Base-by-base conservation (phyloP, 2,888 invertebrate species). In the Noctuana brunneofusca region DNA sequence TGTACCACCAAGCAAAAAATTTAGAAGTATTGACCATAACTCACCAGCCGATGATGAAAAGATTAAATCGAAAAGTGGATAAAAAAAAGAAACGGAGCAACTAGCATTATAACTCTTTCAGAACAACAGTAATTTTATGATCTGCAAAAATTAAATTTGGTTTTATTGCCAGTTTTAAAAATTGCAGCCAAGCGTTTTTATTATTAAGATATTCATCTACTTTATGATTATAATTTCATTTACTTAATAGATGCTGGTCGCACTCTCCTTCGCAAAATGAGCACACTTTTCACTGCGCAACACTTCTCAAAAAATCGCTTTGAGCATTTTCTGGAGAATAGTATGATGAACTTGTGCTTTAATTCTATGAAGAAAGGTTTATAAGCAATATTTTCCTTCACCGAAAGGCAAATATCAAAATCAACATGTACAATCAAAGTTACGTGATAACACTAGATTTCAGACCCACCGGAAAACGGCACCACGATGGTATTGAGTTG, bases 181-280 rank as follows among this genome's bases (percentile, higher is more conserved):
- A 20, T 20, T 20, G 24, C 12, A 22, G 46, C 20, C 46, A 20
- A 46, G 20, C 20, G n/a, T 48, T 48, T 46, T n/a, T 24, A 24
- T 48, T 48, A n/a, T 24, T 24, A n/a, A 48, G 48, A 48, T 48
- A 48, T 24, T 14, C 6, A 48, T 48, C 48, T 48, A n/a, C 24
- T 22, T 48, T 48, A 48, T 48, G 20, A 48, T 48, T 20, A 20
- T 24, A 48, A 9, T 2, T 48, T 24, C 11, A 22, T 22, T 48
- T n/a, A 48, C 48, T 48, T 48, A 48, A 48, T 48, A 20, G n/a
- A 22, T 48, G 3, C n/a, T 48, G 48, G 22, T n/a, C 48, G 3
- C 11, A 46, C 18, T 18, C 12, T 8, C 11, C 8, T 43, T 18
- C 3, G 3, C 43, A 9, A 43, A 27, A 27, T 27, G 8, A 27